A percentile compares a stretch with the other conserved stretches of the same genome.
Evolutionary conservation across 2,113 vertebrate species (phyloP).

Genomic region (Seriola aureovittata): DNA sequence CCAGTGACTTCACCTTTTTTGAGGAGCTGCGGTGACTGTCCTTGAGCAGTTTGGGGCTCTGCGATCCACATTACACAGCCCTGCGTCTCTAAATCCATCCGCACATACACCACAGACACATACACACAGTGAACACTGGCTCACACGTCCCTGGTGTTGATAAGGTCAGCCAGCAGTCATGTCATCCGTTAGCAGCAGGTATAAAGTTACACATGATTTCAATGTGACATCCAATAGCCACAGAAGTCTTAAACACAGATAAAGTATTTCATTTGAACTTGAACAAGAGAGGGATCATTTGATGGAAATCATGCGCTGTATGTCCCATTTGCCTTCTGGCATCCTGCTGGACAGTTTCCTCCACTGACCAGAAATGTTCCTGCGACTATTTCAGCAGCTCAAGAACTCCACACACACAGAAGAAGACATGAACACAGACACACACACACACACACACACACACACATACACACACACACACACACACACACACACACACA

Average conservation of each 20-base stretch:
- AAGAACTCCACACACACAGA: slow-evolving; percentile 13
- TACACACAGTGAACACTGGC: slow-evolving; percentile 41
- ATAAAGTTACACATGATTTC: slow-evolving; percentile 65
- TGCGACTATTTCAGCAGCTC: slow-evolving; percentile 54
- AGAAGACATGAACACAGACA: background rate
- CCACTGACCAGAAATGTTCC: slow-evolving; percentile 52
- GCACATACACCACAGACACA: slow-evolving; percentile 57
- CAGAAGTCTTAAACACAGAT: slow-evolving; percentile 69
- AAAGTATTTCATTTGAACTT: slow-evolving; percentile 71
- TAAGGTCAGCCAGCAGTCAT: slow-evolving; percentile 77
- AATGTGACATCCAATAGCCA: slow-evolving; percentile 63
- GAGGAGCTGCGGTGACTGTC: slow-evolving; percentile 52
- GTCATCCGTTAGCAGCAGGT: slow-evolving; percentile 62
- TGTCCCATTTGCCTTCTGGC: slow-evolving; percentile 56
- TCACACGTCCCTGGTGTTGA: slow-evolving; percentile 47
- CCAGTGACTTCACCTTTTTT: slow-evolving; percentile 58
- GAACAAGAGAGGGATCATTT: slow-evolving; percentile 63
- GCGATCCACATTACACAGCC: slow-evolving; percentile 46
- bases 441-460: no score
- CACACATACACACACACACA: background rate
- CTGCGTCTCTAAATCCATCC: slow-evolving; percentile 60
- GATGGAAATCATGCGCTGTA: slow-evolving; percentile 51
- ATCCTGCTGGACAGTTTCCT: slow-evolving; percentile 39
- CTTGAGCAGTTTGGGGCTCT: slow-evolving; percentile 53
- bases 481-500: slow-evolving; percentile 7